Conservation (phyloP, 2,113 vertebrate species). For the Hippocampus abdominalis region DNA sequence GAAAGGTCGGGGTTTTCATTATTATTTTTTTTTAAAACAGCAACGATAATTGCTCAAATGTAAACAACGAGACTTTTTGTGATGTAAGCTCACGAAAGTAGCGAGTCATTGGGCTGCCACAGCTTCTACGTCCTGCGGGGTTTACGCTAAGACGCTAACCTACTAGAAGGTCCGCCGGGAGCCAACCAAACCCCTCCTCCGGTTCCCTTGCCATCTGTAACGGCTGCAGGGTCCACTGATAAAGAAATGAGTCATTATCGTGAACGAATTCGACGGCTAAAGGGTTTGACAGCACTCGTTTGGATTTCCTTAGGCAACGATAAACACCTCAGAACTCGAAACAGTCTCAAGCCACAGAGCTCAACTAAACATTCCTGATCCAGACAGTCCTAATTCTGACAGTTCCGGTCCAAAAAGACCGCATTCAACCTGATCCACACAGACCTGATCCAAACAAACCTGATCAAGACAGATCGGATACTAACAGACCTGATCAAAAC, state of each 20-base stretch:
- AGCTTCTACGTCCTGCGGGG: not conserved
- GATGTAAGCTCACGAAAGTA: not conserved
- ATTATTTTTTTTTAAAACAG: not conserved
- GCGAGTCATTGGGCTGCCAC: not conserved
- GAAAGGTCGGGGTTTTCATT: not conserved
- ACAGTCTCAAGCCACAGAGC: too few species aligned
- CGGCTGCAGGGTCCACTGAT: constrained; percentile 39
- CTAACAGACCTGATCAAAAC: too few species aligned
- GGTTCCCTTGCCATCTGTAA: constrained; percentile 37
- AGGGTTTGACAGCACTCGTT: constrained; percentile 48
- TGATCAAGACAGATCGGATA: too few species aligned
- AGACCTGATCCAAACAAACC: too few species aligned
- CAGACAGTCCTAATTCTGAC: too few species aligned
- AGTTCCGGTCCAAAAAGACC: too few species aligned
- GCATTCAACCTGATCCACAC: too few species aligned
- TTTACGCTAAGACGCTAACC: constrained; percentile 14
- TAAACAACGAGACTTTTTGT: not conserved
- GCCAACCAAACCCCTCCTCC: not conserved
- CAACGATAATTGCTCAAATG: not conserved
- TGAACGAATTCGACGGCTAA: constrained; percentile 60
- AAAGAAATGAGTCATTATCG: constrained; percentile 61
- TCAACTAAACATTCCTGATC: too few species aligned
- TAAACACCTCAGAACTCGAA: too few species aligned
- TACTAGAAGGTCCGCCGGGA: constrained; percentile 35
- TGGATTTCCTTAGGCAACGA: too few species aligned